Evolutionary conservation across 2,888 invertebrate genomes (phyloP).

Genomic region (Tromatobia lineatoria): DNA sequence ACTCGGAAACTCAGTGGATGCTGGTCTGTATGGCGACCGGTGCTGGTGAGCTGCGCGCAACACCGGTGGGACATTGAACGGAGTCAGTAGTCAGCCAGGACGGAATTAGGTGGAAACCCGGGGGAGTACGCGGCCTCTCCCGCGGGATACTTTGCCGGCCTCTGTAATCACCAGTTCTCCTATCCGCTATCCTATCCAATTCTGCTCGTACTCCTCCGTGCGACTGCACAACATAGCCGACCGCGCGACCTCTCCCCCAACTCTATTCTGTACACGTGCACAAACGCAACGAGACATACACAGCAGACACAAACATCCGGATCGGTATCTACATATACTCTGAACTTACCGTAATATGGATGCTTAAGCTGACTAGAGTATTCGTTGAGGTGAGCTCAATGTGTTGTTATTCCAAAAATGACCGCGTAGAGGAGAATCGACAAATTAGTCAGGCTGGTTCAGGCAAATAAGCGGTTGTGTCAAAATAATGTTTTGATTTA

Average conservation of each 20-base stretch:
- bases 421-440: neutral
- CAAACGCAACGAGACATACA: conserved; percentile 28
- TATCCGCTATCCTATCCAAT: conserved; percentile 83
- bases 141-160: conserved; percentile 80
- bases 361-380: neutral
- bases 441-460: too few species aligned
- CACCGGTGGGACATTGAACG: conserved; percentile 73
- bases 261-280: conserved; percentile 36
- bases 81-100: conserved; percentile 83
- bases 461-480: too few species aligned
- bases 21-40: conserved; percentile 43
- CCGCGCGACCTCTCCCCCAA: conserved; percentile 57
- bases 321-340: neutral
- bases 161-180: conserved; percentile 84
- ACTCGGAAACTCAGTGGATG: conserved; percentile 40
- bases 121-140: conserved; percentile 79
- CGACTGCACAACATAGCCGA: conserved; percentile 58
- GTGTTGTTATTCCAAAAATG: neutral
- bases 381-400: neutral
- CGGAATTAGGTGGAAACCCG: conserved; percentile 84
- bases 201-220: conserved; percentile 77
- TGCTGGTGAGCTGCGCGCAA: conserved; percentile 57
- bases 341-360: conserved; percentile 1
- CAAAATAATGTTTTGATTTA: too few species aligned
- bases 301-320: conserved; percentile 55